These are phyloP conservation scores for Enoplolaimus lenunculus DNA, from an alignment of 2,888 invertebrate genomes.

Conservation along the genomic window DNA sequence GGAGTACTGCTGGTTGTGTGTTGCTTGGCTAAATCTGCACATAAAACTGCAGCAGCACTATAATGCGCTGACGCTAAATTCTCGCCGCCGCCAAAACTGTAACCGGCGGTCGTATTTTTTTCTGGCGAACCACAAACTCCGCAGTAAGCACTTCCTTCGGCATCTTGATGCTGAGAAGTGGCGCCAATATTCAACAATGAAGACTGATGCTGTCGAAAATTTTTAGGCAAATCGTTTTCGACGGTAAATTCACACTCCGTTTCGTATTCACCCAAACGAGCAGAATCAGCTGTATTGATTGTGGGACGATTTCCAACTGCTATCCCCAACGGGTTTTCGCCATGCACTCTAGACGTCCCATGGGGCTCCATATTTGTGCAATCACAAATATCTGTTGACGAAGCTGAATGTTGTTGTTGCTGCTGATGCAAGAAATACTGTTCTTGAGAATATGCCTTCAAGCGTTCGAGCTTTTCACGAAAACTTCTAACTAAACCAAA, in stretches of 20 bases:
- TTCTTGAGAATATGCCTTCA: not conserved
- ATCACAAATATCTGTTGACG: too few relatives aligned
- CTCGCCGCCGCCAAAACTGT: not conserved
- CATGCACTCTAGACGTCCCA: not conserved
- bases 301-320: not conserved
- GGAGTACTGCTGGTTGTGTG: not conserved
- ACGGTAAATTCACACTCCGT: not conserved
- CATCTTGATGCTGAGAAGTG: not conserved
- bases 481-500: not conserved
- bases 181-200: not conserved
- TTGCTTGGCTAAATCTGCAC: too few relatives aligned
- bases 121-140: not conserved
- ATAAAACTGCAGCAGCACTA: not conserved
- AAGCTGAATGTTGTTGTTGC: not conserved
- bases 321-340: not conserved
- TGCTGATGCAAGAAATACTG: not conserved
- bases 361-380: not conserved
- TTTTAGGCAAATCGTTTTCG: not conserved
- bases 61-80: not conserved
- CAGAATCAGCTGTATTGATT: not conserved
- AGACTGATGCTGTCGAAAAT: not conserved
- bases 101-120: not conserved
- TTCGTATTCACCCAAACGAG: not conserved
- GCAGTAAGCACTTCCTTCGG: not conserved
- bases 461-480: not conserved